These are phyloP conservation scores for Bombus soroeensis DNA, from an alignment of 1,140 invertebrate species.

Conservation along the genomic window DNA sequence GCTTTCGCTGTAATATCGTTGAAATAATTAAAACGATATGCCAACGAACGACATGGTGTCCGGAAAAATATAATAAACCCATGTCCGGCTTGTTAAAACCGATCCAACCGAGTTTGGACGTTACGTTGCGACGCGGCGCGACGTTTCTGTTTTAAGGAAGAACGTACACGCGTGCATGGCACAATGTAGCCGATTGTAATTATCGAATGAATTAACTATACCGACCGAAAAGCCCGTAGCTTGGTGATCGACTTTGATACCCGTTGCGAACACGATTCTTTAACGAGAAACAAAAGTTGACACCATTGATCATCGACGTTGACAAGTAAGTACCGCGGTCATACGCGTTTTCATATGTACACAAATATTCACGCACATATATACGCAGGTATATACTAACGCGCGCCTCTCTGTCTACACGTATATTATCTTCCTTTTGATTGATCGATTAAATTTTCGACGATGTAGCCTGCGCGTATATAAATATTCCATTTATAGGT, in stretches of 20 bases:
- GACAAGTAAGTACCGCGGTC: conserved; percentile 10
- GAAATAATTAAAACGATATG: conserved; percentile 59
- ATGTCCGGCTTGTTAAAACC: background rate
- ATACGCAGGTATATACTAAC: background rate
- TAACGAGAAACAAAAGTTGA: background rate
- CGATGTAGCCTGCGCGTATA: background rate
- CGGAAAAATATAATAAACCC: conserved; percentile 11
- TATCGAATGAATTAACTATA: conserved; percentile 22
- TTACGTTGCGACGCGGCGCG: no score
- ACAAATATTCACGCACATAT: background rate
- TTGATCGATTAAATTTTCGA: conserved; percentile 46
- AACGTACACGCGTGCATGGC: background rate
- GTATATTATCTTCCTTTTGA: conserved; percentile 20
- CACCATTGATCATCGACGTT: conserved; percentile 27
- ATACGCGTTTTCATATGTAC: background rate
- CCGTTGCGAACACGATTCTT: conserved; percentile 12
- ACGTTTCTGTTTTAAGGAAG: background rate
- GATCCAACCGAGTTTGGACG: background rate
- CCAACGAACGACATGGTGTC: background rate
- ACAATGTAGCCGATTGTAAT: conserved; percentile 11
- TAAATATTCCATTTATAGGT: conserved; percentile 43
- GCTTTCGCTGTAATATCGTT: conserved; percentile 49
- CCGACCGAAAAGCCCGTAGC: background rate
- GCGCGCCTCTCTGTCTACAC: no score
- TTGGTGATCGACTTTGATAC: background rate